A percentile compares a stretch with the other conserved stretches of the same genome.
Evolutionary conservation across 1,140 invertebrate genomes (phyloP).

Genomic region (Brachionus angularis): DNA sequence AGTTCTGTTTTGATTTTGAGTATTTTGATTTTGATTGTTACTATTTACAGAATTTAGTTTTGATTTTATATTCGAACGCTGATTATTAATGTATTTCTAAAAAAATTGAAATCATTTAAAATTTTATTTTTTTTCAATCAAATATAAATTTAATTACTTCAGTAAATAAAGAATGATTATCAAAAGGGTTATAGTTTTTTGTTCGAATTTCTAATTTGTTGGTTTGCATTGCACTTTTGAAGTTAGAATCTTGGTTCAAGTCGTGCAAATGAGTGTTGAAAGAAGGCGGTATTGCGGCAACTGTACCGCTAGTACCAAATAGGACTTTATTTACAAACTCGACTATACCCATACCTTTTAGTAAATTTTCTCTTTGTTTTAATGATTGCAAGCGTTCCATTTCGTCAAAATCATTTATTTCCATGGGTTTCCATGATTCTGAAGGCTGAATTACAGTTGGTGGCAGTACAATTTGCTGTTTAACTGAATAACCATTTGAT

Average conservation of each 20-base stretch:
- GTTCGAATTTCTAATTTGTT: conserved; percentile 19
- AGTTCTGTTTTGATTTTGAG: neutral
- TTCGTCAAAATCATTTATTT: conserved; percentile 57
- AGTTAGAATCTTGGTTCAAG: neutral
- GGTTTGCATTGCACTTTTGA: neutral
- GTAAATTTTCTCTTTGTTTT: conserved; percentile 57
- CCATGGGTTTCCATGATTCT: conserved; percentile 25
- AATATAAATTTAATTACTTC: neutral
- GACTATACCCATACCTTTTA: conserved; percentile 49
- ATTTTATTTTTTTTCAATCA: conserved; percentile 1
- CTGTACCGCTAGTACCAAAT: conserved; percentile 18
- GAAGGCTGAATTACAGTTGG: neutral
- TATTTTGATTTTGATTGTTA: too few species aligned
- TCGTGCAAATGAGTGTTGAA: neutral
- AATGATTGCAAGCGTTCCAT: conserved; percentile 55
- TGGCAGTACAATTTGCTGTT: conserved; percentile 5
- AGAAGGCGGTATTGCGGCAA: conserved; percentile 9
- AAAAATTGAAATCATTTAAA: too few species aligned
- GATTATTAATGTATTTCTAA: conserved; percentile 31
- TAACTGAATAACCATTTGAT: neutral
- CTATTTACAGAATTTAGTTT: conserved; percentile 8
- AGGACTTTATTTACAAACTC: conserved; percentile 25
- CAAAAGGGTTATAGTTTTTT: conserved; percentile 32
- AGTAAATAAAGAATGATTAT: conserved; percentile 16
- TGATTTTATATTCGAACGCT: neutral